Evolutionary conservation across 2,888 invertebrate genomes (phyloP), one percentile per base, ranked within the genome.

Genomic region (Capitulum mitella): DNA sequence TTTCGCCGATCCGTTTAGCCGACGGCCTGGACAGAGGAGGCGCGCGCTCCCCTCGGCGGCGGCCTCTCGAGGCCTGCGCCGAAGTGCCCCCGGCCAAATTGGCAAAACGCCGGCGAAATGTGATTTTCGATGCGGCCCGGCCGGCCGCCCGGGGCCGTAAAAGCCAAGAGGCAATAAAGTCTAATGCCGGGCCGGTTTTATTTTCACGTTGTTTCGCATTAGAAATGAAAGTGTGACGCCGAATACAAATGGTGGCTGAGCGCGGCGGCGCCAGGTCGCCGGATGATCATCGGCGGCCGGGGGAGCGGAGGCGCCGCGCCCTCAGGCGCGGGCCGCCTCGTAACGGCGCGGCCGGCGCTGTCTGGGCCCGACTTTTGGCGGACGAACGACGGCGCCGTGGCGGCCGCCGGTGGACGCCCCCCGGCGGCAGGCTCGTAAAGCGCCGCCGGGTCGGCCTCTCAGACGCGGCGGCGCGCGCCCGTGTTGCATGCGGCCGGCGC

Each of bases 161-260:
- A 70, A 70, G 70, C 70, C 70, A 70, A 70, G 70, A 37, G 70
- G 70, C 70, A 70, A 70, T 70, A 70, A 70, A 70, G 70, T 37
- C 70, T 37, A 37, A 70, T 37, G 70, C 70, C 12, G 22, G 70
- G 37, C 37, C 70, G 70, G 70, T 70, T 70, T 70, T 70, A 70
- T 70, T 70, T 70, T 34, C 70, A 70, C 37, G 70, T 70, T 70
- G 37, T 70, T 70, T 70, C 70, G 70, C 70, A 70, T 70, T 37
- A 37, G 70, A 70, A 70, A 70, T 70, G 34, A 37, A 37, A 70
- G 70, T 37, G 70, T 37, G 70, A 37, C 70, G 70, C 6, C 70
- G 70, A 70, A 70, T 70, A 70, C 70, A 70, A 32, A 70, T 70
- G 70, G 16, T 5, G 70, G 70, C 32, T 61, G 8, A 12, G 58